Base-by-base conservation (phyloP, 2,888 invertebrate species). In the Ophion slaviceki region DNA sequence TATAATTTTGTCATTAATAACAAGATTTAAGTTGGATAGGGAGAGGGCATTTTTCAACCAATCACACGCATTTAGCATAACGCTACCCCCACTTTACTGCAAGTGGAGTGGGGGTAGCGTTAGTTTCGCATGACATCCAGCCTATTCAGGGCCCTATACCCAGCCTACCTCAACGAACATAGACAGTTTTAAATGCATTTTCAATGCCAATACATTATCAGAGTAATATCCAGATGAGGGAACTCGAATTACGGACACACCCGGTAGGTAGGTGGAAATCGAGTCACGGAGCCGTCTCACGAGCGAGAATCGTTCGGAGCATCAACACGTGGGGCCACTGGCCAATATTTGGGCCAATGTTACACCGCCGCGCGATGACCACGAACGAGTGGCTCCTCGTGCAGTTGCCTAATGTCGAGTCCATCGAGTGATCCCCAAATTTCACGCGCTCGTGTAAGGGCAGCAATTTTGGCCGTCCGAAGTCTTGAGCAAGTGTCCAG, bases 311-410 rank as follows among this genome's bases (percentile, higher is more conserved):
- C 64, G 61, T 66, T 77, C 57, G 76, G 66, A 20, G 82, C 66
- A 64, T 84, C 85, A 86, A 81, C 82, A 82, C 67, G 75, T 85
- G 90, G 92, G 91, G 92, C 91, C 92, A 90, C 86, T 92, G 92
- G 91, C 92, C 92, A 92, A 89, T 91, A 92, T 92, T 90, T 88
- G 90, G 93, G 92, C 91, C 93, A 93, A 93, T 93, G 93, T 93
- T 92, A 92, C 90, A 75, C 62, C 74, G 53, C 66, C 47, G 7
- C 40, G 53, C 79, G 72, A 80, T 53, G 67, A 81, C 24, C 53
- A 70, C 11, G 86, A 88, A 84, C 85, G 82, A 84, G 68, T 82
- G 86, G 53, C 17, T 45, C 76, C 32, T 40, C 70, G 5, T 36
- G 28, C 70, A 64, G 61, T 87, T 86, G 80, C 84, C 82, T 86